Conservation (phyloP, 2,888 invertebrate genomes). For the Nebria salina region DNA sequence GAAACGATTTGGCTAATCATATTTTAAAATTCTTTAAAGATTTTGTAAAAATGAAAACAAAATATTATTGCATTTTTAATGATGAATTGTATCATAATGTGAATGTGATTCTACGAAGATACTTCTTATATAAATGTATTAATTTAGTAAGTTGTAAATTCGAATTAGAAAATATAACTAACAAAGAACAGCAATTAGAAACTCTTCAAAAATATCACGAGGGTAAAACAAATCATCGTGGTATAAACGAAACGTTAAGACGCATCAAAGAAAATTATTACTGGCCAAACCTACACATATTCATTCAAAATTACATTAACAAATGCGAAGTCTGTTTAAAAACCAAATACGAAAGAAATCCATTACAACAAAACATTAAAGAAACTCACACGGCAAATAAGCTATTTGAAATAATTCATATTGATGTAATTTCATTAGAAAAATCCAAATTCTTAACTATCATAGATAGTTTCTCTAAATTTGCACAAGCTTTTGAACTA, state of each 20-base stretch:
- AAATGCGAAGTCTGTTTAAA: too few relatives aligned
- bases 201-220: too few relatives aligned
- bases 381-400: too few relatives aligned
- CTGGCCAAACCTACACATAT: slow-evolving; percentile 36
- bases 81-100: not conserved
- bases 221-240: slow-evolving; percentile 37
- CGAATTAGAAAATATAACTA: too few relatives aligned
- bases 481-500: too few relatives aligned
- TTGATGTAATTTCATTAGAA: too few relatives aligned
- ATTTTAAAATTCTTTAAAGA: slow-evolving; percentile 10
- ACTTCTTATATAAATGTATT: slow-evolving; percentile 11
- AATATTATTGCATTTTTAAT: slow-evolving; percentile 5
- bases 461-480: too few relatives aligned
- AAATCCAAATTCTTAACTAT: too few relatives aligned
- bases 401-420: too few relatives aligned
- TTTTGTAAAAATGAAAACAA: not conserved
- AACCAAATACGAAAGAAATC: too few relatives aligned
- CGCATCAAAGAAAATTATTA: slow-evolving; percentile 23
- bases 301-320: not conserved
- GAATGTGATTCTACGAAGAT: not conserved
- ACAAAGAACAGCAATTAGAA: too few relatives aligned
- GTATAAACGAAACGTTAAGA: slow-evolving; percentile 26
- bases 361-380: too few relatives aligned
- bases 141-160: slow-evolving; percentile 20
- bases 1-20: not conserved